Evolutionary conservation across 2,113 vertebrate genomes (phyloP).

Genomic region (Myotis yumanensis): DNA sequence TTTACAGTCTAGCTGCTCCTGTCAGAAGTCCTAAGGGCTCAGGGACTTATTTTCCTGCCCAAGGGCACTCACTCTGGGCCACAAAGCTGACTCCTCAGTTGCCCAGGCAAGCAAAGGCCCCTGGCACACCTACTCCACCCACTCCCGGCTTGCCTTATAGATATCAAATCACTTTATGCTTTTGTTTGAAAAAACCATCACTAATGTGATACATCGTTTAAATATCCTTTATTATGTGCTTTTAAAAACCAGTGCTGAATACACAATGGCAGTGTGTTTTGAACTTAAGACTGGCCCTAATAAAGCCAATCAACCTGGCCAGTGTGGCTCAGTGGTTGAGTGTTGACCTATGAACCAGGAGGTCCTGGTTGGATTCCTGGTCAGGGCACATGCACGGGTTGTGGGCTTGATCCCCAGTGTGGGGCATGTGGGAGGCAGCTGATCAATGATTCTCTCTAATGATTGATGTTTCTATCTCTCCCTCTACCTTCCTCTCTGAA

Average conservation of each 20-base stretch:
- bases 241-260: neutral
- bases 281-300: neutral
- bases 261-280: neutral
- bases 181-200: constrained; percentile 21
- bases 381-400: too few relatives aligned
- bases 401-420: too few relatives aligned
- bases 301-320: neutral
- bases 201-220: neutral
- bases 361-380: too few relatives aligned
- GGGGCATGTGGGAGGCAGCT: too few relatives aligned
- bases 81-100: neutral
- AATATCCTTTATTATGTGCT: neutral
- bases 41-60: neutral
- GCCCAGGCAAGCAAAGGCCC: neutral
- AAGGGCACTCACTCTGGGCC: neutral
- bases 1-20: neutral
- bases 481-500: too few relatives aligned
- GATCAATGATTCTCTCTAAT: too few relatives aligned
- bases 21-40: neutral
- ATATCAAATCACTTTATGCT: neutral
- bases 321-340: too few relatives aligned
- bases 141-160: neutral
- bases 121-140: neutral
- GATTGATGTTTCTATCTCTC: too few relatives aligned
- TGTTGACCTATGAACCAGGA: too few relatives aligned